A percentile compares a stretch with the other conserved stretches of the same genome.
Conservation (phyloP, 2,888 invertebrate species). For the Chironomus riparius region DNA sequence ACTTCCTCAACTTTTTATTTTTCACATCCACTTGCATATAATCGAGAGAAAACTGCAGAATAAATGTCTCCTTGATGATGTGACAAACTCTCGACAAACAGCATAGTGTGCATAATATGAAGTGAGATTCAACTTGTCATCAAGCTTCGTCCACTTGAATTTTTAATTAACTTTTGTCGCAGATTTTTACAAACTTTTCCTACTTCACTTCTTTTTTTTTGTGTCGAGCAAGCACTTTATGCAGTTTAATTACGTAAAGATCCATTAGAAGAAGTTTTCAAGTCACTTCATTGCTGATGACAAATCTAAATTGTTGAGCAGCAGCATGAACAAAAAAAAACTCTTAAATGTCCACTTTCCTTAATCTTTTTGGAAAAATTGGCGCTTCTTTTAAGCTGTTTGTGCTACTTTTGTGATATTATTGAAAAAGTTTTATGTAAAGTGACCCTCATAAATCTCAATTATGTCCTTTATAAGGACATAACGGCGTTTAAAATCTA, state of each 20-base stretch:
- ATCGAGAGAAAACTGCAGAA: neutral
- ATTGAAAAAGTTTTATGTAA: neutral
- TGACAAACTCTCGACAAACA: neutral
- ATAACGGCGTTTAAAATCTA: neutral
- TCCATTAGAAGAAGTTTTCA: neutral
- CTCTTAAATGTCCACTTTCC: neutral
- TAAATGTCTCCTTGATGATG: neutral
- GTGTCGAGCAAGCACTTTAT: neutral
- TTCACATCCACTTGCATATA: too few relatives aligned
- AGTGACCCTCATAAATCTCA: neutral
- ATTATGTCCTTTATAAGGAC: neutral
- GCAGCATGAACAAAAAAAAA: neutral
- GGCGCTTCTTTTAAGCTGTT: neutral
- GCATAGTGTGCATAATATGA: neutral
- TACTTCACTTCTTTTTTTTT: neutral
- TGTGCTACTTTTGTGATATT: neutral
- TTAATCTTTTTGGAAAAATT: neutral
- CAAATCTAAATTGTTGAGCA: neutral
- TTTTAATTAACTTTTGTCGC: neutral
- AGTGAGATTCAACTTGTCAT: neutral
- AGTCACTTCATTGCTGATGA: neutral
- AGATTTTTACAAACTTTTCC: too few relatives aligned
- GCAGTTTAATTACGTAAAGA: neutral
- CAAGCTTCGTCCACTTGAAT: neutral
- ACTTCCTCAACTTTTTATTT: too few relatives aligned